Conservation (phyloP, 2,797 vertebrate species). For the Zalophus californianus region DNA sequence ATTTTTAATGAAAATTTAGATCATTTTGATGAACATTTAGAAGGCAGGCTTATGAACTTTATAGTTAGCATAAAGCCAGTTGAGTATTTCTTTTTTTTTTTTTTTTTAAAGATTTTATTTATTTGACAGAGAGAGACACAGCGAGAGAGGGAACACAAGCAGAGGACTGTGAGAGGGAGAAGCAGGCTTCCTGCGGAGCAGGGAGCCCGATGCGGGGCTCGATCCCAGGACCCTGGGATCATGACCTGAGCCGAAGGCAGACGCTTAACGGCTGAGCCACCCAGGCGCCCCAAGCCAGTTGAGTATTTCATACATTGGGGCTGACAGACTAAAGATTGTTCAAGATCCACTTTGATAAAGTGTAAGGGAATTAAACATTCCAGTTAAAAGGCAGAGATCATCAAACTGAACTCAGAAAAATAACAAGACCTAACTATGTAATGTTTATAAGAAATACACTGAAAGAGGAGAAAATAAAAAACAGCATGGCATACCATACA, state of each 20-base stretch:
- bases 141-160: no score
- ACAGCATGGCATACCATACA: not conserved
- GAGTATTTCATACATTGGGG: not conserved
- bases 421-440: not conserved
- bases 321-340: not conserved
- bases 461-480: constrained; percentile 24
- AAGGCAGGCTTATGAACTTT: not conserved
- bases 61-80: not conserved
- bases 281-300: no score
- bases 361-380: constrained; percentile 17
- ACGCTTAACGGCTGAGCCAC: no score
- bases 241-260: no score
- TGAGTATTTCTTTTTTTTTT: no score
- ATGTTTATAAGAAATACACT: not conserved
- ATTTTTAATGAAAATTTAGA: constrained; percentile 43
- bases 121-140: no score
- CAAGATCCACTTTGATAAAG: constrained; percentile 34
- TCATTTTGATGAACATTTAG: constrained; percentile 35
- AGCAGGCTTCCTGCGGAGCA: no score
- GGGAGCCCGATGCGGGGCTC: no score
- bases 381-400: not conserved
- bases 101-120: no score
- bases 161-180: no score
- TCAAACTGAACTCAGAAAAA: not conserved
- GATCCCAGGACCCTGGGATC: no score